Evolutionary conservation across 2,888 invertebrate species (phyloP).

Genomic region (Epinotia demarniana): DNA sequence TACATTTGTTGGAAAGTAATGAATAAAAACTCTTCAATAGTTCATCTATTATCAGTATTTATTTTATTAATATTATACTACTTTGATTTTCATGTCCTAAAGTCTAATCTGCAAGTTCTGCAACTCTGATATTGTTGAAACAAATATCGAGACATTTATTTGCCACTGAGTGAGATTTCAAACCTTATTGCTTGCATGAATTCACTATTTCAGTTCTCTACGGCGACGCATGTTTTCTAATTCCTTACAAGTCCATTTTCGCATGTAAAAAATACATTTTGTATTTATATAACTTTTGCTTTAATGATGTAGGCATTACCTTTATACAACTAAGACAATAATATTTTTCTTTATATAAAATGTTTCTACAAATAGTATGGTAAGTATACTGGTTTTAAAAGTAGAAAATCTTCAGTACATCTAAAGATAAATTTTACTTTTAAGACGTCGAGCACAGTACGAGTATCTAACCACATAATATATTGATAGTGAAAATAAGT

Average conservation of each 20-base stretch:
- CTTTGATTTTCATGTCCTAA: not conserved
- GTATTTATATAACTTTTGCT: no score
- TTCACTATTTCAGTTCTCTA: no score
- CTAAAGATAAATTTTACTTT: not conserved
- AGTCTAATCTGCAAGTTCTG: not conserved
- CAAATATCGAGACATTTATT: not conserved
- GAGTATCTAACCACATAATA: not conserved
- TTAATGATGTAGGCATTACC: no score
- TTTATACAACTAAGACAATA: no score
- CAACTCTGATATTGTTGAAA: not conserved
- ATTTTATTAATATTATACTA: not conserved
- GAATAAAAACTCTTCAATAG: not conserved
- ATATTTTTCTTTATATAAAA: no score
- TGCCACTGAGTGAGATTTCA: not conserved
- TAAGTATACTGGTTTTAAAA: no score
- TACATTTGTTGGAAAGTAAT: not conserved
- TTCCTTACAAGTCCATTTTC: no score
- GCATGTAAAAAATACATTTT: no score
- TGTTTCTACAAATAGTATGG: no score
- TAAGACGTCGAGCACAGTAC: not conserved
- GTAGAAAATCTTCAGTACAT: no score
- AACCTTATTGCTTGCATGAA: not conserved
- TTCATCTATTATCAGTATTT: not conserved
- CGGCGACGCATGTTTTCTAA: no score
- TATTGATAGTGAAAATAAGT: slow-evolving; percentile 6